Conservation (phyloP, 1,140 invertebrate species). For the Atta texana region DNA sequence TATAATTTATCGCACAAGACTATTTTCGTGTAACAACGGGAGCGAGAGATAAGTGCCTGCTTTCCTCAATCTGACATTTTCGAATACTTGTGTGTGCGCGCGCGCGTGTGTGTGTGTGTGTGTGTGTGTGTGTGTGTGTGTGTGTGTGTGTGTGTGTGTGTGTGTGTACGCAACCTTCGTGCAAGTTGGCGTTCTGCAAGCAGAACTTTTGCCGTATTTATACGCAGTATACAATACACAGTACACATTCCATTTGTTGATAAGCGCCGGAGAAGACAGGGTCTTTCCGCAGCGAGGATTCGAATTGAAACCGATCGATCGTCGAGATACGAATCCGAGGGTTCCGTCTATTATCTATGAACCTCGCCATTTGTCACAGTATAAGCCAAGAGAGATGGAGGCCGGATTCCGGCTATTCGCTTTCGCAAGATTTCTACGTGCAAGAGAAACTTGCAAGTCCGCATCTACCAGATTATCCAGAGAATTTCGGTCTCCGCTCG, state of each 20-base stretch:
- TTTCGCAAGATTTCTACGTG: constrained; percentile 44
- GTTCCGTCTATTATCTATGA: constrained; percentile 75
- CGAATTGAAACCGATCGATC: constrained; percentile 75
- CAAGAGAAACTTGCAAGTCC: constrained; percentile 62
- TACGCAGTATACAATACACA: not conserved
- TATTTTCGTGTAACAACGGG: constrained; percentile 23
- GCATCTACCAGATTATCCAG: constrained; percentile 57
- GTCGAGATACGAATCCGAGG: constrained; percentile 69
- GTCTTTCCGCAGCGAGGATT: constrained; percentile 38
- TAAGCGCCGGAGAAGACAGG: constrained; percentile 13
- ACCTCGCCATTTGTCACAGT: constrained; percentile 79
- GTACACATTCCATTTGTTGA: constrained; percentile 53
- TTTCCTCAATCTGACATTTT: constrained; percentile 35
- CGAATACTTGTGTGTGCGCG: not conserved
- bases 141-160: too few species aligned
- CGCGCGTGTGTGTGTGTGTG: too few species aligned
- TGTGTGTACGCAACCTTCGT: not conserved
- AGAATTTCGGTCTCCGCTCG: constrained; percentile 1
- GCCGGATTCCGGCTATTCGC: constrained; percentile 48
- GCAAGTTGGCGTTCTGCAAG: not conserved
- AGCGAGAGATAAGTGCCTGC: constrained; percentile 36
- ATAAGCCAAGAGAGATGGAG: constrained; percentile 71
- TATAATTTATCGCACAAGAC: constrained; percentile 37
- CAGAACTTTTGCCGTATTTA: constrained; percentile 41
- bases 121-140: too few species aligned